Evolutionary conservation across 2,113 vertebrate species (phyloP).

Genomic region (Podarcis cretensis): DNA sequence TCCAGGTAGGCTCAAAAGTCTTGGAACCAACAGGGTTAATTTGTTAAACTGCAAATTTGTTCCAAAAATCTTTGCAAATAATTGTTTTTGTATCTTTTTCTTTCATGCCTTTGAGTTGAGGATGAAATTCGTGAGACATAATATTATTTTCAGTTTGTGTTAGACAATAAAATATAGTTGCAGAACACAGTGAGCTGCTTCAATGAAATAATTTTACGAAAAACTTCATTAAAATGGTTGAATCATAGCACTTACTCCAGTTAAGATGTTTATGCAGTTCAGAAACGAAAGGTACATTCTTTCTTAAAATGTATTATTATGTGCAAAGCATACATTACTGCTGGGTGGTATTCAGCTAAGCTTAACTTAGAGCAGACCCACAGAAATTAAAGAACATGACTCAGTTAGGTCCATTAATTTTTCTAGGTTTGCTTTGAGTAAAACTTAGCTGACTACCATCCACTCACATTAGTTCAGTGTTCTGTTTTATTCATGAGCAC

Average conservation of each 20-base stretch:
- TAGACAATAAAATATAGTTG: slow-evolving; percentile 3
- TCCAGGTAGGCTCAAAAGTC: background rate
- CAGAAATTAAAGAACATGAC: no score
- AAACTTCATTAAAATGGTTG: slow-evolving; percentile 37
- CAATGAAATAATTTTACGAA: slow-evolving; percentile 33
- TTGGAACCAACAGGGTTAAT: background rate
- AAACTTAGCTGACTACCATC: no score
- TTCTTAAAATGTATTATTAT: background rate
- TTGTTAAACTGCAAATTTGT: background rate
- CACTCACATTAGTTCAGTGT: background rate
- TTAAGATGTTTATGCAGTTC: background rate
- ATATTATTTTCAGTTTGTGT: background rate
- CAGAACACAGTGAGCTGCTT: slow-evolving; percentile 29
- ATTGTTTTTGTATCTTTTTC: background rate
- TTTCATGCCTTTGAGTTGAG: background rate
- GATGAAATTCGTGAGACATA: background rate
- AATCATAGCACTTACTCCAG: slow-evolving; percentile 15
- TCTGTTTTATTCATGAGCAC: background rate
- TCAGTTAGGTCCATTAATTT: no score
- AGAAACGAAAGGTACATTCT: background rate
- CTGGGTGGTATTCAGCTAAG: no score
- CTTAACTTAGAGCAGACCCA: no score
- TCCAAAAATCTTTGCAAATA: background rate
- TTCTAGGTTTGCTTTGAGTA: no score
- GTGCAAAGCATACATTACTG: background rate